phyloP scores from a whole-genome alignment of 2,888 invertebrate species.

The Tribolium freemani region DNA sequence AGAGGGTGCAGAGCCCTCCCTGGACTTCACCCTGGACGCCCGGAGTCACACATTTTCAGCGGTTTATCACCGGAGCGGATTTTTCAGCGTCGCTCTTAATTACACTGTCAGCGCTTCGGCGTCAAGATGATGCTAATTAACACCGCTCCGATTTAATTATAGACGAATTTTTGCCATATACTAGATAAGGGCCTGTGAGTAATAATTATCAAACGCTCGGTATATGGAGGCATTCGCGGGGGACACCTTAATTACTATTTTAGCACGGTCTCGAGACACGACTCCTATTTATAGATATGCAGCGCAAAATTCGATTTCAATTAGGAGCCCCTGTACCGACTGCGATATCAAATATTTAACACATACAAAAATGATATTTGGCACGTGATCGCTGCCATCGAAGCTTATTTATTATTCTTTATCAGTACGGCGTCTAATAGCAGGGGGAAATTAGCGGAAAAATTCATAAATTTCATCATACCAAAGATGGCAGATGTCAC shows the following conservation, averaged over 20 bases:
- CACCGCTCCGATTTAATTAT: no score
- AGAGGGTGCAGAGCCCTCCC: constrained; percentile 19
- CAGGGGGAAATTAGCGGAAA: constrained; percentile 6
- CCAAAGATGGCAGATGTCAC: background rate
- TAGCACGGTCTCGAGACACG: background rate
- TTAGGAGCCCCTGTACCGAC: constrained; percentile 2
- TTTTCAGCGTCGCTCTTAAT: background rate
- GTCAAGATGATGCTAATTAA: no score
- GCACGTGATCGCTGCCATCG: constrained; percentile 19
- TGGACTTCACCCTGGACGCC: constrained; percentile 21
- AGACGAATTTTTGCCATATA: no score
- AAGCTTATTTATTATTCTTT: constrained; percentile 16
- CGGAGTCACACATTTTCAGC: no score
- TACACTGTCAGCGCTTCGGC: no score
- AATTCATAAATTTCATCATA: background rate
- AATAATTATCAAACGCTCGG: no score
- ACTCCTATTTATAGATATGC: constrained; percentile 5
- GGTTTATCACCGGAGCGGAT: background rate
- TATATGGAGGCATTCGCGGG: no score
- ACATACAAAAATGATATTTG: constrained; percentile 22
- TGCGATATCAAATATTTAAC: constrained; percentile 22
- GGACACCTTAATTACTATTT: constrained; percentile 6
- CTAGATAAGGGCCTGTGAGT: no score
- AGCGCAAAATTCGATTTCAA: constrained; percentile 31
- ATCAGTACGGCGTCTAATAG: constrained; percentile 1